Evolutionary conservation across 2,888 invertebrate genomes (phyloP), one percentile per base, ranked within the genome.

Genomic region (Copidosoma aretas): DNA sequence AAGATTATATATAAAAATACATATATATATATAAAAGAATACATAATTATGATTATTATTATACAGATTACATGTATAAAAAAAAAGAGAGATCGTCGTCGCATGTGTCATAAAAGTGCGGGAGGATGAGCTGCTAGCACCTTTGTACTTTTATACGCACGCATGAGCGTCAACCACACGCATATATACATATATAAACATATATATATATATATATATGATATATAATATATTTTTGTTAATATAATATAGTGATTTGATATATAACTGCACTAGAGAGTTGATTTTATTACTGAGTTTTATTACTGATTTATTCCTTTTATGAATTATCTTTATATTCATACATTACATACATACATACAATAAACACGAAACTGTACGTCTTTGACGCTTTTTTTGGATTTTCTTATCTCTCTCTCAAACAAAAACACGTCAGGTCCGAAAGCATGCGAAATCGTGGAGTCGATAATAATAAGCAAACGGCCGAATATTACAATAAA

Each of bases 121-220:
- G 64, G 68, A 72, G 71, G 68, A 64, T 64, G 68, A 71, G 67
- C 70, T 66, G 63, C 32, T 68, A 72, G 72, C 72, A 73, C 71
- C 71, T 71, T 73, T 73, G 70, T 73, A 70, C 68, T 71, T 73
- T 71, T 70, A 71, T 71, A 73, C 68, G 72, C 65, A 72, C 69
- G 72, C 67, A 71, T 62, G 67, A 72, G 70, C 67, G 68, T 56
- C 60, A 68, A 64, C 67, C 65, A 63, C 67, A 63, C 70, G 64
- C 65, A 70, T 68, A 68, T 58, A 69, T 63, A 67, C 49, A 71
- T 21, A 46, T 46, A 46, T 32, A 32, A 5, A 8, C n/a, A n/a
- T n/a, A n/a, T n/a, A n/a, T n/a, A n/a, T n/a, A 32, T 32, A 64
- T 57, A 65, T 68, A 68, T 66, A 69, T 49, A 71, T 66, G 60